Percentiles rank a stretch among this genome's conserved stretches.
phyloP scores from a whole-genome alignment of 1,140 invertebrate species.

The Sitobion miscanthi region DNA sequence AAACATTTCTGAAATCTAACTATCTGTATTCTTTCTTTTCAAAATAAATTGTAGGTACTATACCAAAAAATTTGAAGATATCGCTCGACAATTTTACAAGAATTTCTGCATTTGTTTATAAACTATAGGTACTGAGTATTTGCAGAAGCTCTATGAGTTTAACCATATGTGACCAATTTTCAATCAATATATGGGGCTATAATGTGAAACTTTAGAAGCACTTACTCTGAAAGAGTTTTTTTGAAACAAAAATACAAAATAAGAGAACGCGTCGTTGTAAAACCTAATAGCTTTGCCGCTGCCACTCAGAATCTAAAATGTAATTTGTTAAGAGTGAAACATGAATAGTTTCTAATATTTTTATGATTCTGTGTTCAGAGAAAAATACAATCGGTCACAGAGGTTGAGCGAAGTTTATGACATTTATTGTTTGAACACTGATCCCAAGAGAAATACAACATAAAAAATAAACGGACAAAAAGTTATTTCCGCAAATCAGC shows the following conservation, averaged over 20 bases:
- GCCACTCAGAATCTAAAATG: not conserved
- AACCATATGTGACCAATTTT: not conserved
- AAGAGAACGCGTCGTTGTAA: not conserved
- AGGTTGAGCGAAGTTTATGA: not conserved
- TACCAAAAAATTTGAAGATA: too few relatives aligned
- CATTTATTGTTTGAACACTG: not conserved
- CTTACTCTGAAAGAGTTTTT: not conserved
- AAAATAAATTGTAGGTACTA: too few relatives aligned
- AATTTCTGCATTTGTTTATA: not conserved
- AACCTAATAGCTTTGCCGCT: not conserved
- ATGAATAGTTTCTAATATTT: not conserved
- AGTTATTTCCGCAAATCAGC: not conserved
- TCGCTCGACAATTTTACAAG: too few relatives aligned
- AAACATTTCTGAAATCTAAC: too few relatives aligned
- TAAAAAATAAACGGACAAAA: not conserved
- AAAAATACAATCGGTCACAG: not conserved
- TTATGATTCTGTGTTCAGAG: not conserved
- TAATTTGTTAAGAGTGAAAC: not conserved
- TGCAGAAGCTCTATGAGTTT: not conserved
- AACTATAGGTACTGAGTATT: not conserved
- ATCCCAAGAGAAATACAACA: not conserved
- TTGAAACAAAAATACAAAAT: conserved; percentile 2
- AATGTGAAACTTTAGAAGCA: not conserved
- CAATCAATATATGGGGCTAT: not conserved
- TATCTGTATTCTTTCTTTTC: too few relatives aligned